Base-by-base conservation (phyloP, 2,888 invertebrate species). In the Trypoxylon attenuatum region DNA sequence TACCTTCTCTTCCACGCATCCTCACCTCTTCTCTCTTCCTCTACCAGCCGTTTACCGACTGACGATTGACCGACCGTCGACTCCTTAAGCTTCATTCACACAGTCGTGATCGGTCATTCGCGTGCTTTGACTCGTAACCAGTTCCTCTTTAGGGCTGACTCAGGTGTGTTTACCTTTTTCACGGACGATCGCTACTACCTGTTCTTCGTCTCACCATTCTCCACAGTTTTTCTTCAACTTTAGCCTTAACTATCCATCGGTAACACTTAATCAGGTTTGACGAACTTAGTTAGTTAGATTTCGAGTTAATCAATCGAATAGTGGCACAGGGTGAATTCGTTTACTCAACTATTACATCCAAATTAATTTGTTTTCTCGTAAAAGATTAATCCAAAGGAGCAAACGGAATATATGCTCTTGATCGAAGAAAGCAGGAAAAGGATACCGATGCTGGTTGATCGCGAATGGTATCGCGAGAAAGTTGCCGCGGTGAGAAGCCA, bases 401-500 rank as follows among this genome's bases (percentile, higher is more conserved):
- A 16, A 15, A 18, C 2, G 25, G 19, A 52, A 62, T 64, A 43
- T 52, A 38, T 38, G n/a, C n/a, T n/a, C n/a, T n/a, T n/a, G n/a
- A n/a, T n/a, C n/a, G n/a, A n/a, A n/a, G n/a, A n/a, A n/a, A n/a
- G n/a, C n/a, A n/a, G n/a, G n/a, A n/a, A n/a, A n/a, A n/a, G n/a
- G n/a, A n/a, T n/a, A n/a, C n/a, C n/a, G n/a, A n/a, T n/a, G n/a
- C n/a, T n/a, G n/a, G n/a, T n/a, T n/a, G n/a, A n/a, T n/a, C n/a
- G n/a, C n/a, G n/a, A n/a, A n/a, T n/a, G n/a, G n/a, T n/a, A n/a
- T n/a, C n/a, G n/a, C n/a, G n/a, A n/a, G n/a, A n/a, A n/a, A n/a
- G n/a, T n/a, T 42, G 52, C 51, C 56, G 53, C 52, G 59, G 49
- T 54, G 52, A 50, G 74, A 79, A 81, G 82, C 82, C 74, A 83